These are phyloP conservation scores for Machimus atricapillus DNA, from an alignment of 2,888 invertebrate genomes.

Conservation along the genomic window DNA sequence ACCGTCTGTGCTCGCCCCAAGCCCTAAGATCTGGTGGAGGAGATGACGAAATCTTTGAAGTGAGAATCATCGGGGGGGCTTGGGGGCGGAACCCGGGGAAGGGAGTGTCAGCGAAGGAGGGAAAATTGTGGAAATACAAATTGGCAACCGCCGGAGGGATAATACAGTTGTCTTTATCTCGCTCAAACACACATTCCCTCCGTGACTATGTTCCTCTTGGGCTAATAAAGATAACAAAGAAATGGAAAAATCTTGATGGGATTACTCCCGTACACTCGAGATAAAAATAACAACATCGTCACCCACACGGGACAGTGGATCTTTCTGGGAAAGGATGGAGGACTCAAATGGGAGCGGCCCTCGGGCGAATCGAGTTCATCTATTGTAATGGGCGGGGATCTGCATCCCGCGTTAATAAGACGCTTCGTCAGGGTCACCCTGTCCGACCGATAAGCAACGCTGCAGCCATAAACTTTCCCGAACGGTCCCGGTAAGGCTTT, in stretches of 20 bases:
- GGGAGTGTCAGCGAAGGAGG: background rate
- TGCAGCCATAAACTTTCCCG: background rate
- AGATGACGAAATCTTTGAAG: background rate
- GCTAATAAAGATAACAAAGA: constrained; percentile 50
- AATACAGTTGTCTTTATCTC: constrained; percentile 41
- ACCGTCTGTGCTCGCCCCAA: background rate
- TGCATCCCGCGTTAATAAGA: constrained; percentile 38
- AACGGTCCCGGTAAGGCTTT: background rate
- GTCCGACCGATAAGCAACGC: constrained; percentile 28
- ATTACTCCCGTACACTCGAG: constrained; percentile 44
- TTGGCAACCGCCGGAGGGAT: constrained; percentile 37
- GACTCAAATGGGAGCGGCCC: background rate
- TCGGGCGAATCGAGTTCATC: constrained; percentile 26
- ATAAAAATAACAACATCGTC: constrained; percentile 46
- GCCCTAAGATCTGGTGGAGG: background rate
- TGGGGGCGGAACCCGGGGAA: background rate
- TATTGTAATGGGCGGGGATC: constrained; percentile 11
- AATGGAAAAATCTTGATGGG: constrained; percentile 48
- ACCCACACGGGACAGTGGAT: constrained; percentile 41
- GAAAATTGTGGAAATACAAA: constrained; percentile 32
- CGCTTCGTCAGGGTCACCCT: background rate
- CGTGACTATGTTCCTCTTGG: constrained; percentile 46
- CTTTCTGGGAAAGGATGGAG: background rate
- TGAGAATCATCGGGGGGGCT: background rate
- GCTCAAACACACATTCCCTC: constrained; percentile 31